Base-by-base conservation (phyloP, 2,797 vertebrate genomes). In the Phaenicophaeus curvirostris region DNA sequence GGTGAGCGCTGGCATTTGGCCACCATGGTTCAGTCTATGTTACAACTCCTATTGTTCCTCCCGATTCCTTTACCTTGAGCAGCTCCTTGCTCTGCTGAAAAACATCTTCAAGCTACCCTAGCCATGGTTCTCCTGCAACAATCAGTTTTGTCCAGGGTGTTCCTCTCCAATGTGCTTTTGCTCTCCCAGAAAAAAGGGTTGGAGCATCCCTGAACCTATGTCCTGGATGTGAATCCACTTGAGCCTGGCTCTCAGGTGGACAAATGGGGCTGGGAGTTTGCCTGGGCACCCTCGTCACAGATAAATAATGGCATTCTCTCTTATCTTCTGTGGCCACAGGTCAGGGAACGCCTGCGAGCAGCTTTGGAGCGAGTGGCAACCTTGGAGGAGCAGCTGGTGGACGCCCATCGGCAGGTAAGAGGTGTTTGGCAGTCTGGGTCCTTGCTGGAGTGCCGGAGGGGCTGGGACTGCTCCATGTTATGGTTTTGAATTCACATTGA, bases 301-400 rank as follows among this genome's bases (percentile, higher is more conserved):
- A 11, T 55, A 13, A 48, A 21, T 54, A 54, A 44, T 11, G 20
- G 23, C 62, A 31, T 90, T 89, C 90, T 27, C 61, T 5, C 0
- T 71, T 79, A 10, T 82, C n/a, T 86, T 59, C 21, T 33, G 3
- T 30, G 2, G 18, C 82, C 55, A 59, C 96, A 99, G 99, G 99
- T 99, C 85, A 98, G 99, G 89, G 99, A 99, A 95, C 98, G 99
- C 80, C 97, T 99, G 86, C 98, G 99, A 86, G 98, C 99, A 72
- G 98, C 99, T 44, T 97, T 99, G 75, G 99, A 99, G 97, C 98
- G 99, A 90, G 99, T 99, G 69, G 97, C 98, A 55, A 98, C 98
- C 67, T 96, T 99, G 97, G 99, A 99, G 96, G 99, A 99, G 95
- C 99, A 99, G 96, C 97, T 99, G 4, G 96, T 98, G 51, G 86